phyloP scores from a whole-genome alignment of 2,797 vertebrate species.

The Coregonus ussuriensis region DNA sequence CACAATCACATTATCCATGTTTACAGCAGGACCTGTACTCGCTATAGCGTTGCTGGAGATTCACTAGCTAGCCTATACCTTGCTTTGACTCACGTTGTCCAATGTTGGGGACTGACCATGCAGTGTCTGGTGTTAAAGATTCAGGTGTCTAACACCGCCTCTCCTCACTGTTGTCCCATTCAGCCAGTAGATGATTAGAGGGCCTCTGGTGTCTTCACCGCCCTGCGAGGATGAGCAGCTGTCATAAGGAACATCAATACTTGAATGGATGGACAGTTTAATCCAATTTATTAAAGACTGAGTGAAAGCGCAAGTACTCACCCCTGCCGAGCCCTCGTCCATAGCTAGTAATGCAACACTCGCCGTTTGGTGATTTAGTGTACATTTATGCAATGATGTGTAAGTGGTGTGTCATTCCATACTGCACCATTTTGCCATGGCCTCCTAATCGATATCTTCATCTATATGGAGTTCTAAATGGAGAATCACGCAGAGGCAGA shows the following conservation, averaged over 20 bases:
- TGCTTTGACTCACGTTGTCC: neutral
- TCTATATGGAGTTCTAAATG: conserved; percentile 23
- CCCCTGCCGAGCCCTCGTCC: conserved; percentile 46
- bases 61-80: neutral
- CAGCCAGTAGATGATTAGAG: conserved; percentile 64
- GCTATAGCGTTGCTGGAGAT: neutral
- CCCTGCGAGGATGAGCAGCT: conserved; percentile 71
- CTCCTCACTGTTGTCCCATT: conserved; percentile 45
- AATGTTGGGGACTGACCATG: too few species aligned
- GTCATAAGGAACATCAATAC: conserved; percentile 74
- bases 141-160: conserved; percentile 13
- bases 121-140: conserved; percentile 27
- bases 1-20: neutral
- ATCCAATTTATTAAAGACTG: conserved; percentile 78
- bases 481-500: conserved; percentile 4
- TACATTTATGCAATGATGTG: conserved; percentile 72
- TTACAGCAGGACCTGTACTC: too few species aligned
- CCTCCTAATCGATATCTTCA: conserved; percentile 62
- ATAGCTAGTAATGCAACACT: conserved; percentile 46
- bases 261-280: conserved; percentile 76
- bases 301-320: conserved; percentile 65
- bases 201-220: conserved; percentile 67
- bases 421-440: conserved; percentile 46
- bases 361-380: conserved; percentile 67
- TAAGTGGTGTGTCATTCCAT: conserved; percentile 68